Evolutionary conservation across 2,797 vertebrate genomes (phyloP), one percentile per base, ranked within the genome.

Genomic region (Eutrigla gurnardus): DNA sequence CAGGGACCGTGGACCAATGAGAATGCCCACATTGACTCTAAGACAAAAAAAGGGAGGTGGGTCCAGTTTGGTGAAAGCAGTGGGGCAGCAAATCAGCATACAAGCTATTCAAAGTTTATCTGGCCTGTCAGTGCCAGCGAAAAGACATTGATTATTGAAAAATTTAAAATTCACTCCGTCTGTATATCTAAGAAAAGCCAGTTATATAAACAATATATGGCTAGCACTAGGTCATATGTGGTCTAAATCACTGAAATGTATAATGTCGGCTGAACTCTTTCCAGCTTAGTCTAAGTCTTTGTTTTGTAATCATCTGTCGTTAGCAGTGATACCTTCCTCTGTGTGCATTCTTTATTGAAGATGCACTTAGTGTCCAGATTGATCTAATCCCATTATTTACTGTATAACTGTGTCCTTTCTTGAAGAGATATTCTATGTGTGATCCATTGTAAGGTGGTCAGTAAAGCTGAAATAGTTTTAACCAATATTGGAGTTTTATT

Each of bases 41-140:
- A 62, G 59, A 25, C 64, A 58, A 77, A 58, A 49, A 40, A 57
- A 7, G 40, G 36, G 60, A 87, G 86, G 88, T 60, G 77, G 80
- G 54, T 52, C 39, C 32, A 65, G 58, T 84, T 73, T 32, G 66
- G 75, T 65, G 79, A 85, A 87, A 73, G 87, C 65, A 32, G 17
- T 12, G n/a, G 69, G 25, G 18, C 15, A 82, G 70, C 77, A 81
- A 86, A 91, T 90, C 54, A 61, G 61, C 68, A 68, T 70, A 64
- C 62, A 81, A 49, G 72, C 57, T 50, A 85, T 63, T 57, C 72
- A 81, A 88, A 87, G 83, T 90, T 82, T 79, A 85, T 80, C 57
- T 52, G 70, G 54, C 78, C 79, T 65, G 57, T 77, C 65, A 57
- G 39, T 55, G 7, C 18, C 35, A 33, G 52, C 53, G 46, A 76